Conservation (phyloP, 2,888 invertebrate genomes). For the Zygothrica quintamaculata region DNA sequence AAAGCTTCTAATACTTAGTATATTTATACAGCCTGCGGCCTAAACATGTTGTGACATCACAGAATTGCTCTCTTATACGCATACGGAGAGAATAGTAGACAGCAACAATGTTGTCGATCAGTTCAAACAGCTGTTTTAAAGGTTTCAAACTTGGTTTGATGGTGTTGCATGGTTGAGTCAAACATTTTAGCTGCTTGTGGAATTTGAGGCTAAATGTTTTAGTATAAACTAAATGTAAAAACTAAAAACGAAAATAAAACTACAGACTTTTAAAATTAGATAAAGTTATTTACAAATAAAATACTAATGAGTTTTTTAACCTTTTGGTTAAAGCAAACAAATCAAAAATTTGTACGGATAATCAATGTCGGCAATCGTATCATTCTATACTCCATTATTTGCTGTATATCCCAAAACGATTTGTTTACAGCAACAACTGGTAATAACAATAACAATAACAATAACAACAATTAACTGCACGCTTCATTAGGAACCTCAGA, state of each 20-base stretch:
- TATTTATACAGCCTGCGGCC: background rate
- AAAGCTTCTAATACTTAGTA: too few species aligned
- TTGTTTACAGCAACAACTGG: constrained; percentile 55
- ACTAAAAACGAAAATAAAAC: too few species aligned
- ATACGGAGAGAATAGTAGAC: constrained; percentile 4
- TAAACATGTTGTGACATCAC: constrained; percentile 20
- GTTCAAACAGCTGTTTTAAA: constrained; percentile 31
- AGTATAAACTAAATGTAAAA: too few species aligned
- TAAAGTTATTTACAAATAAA: too few species aligned
- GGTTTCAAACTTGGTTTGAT: constrained; percentile 48
- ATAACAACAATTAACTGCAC: constrained; percentile 73
- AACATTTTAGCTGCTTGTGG: constrained; percentile 15
- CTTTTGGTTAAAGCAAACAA: constrained; percentile 12
- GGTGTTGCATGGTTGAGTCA: constrained; percentile 6
- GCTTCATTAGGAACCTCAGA: constrained; percentile 74
- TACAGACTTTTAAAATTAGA: too few species aligned
- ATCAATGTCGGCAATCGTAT: constrained; percentile 56
- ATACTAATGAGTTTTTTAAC: constrained; percentile 61
- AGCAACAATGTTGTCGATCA: constrained; percentile 7
- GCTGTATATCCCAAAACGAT: constrained; percentile 53
- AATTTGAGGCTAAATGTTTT: constrained; percentile 22
- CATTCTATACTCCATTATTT: background rate
- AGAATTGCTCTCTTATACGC: constrained; percentile 25
- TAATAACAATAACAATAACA: constrained; percentile 43
- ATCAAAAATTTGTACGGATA: constrained; percentile 41